A percentile compares a stretch with the other conserved stretches of the same genome.
Evolutionary conservation across 2,888 invertebrate genomes (phyloP).

Genomic region (Gerris lacustris): DNA sequence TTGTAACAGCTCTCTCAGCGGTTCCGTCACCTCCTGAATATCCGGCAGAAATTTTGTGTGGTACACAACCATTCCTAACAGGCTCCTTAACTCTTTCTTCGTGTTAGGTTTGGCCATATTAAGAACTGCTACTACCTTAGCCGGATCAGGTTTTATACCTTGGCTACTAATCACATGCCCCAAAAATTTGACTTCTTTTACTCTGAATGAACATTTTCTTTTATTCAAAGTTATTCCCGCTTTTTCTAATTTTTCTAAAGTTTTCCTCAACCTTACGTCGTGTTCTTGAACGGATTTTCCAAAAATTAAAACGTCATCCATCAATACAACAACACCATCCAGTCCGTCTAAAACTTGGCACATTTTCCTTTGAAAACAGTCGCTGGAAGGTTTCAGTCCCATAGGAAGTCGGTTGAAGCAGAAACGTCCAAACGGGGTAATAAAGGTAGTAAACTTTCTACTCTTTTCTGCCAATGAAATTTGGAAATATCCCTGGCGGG

Average conservation of each 20-base stretch:
- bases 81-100: neutral
- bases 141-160: neutral
- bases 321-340: constrained; percentile 9
- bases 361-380: constrained; percentile 23
- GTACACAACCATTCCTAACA: neutral
- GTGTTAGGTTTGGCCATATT: neutral
- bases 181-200: neutral
- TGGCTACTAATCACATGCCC: neutral
- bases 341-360: constrained; percentile 23
- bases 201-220: neutral
- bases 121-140: neutral
- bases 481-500: neutral
- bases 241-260: neutral
- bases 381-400: constrained; percentile 24
- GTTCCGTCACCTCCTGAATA: neutral
- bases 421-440: constrained; percentile 27
- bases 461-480: too few species aligned
- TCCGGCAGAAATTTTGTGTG: neutral
- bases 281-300: neutral
- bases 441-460: constrained; percentile 16
- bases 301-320: constrained; percentile 18
- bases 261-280: neutral
- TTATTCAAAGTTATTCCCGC: neutral
- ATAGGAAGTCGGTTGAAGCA: constrained; percentile 27
- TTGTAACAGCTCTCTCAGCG: neutral